Conservation (phyloP, 2,797 vertebrate species). For the Takifugu rubripes region DNA sequence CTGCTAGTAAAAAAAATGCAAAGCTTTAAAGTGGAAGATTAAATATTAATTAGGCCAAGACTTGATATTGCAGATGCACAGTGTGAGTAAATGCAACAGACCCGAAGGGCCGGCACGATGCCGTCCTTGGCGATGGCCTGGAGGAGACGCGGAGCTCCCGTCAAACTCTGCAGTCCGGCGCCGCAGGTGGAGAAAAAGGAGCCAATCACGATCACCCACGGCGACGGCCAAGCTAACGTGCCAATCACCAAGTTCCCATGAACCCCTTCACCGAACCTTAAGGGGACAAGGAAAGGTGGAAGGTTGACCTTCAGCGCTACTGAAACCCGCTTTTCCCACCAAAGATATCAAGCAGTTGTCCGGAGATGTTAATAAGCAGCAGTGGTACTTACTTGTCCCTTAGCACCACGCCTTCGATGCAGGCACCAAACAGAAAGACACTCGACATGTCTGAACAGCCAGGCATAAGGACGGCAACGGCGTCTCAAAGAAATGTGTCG, state of each 20-base stretch:
- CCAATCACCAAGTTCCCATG: slow-evolving; percentile 94
- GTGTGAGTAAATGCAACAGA: slow-evolving; percentile 60
- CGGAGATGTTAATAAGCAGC: background rate
- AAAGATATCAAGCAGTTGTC: background rate
- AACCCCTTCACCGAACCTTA: slow-evolving; percentile 92
- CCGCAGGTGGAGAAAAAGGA: slow-evolving; percentile 97
- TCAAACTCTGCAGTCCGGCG: slow-evolving; percentile 96
- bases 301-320: background rate
- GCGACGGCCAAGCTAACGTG: slow-evolving; percentile 92
- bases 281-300: background rate
- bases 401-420: slow-evolving; percentile 92
- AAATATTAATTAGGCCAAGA: background rate
- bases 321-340: background rate
- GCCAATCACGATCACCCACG: slow-evolving; percentile 95
- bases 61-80: background rate
- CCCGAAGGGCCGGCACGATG: slow-evolving; percentile 92
- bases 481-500: background rate
- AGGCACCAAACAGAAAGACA: slow-evolving; percentile 90
- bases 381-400: slow-evolving; percentile 87
- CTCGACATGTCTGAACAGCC: slow-evolving; percentile 82
- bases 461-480: slow-evolving; percentile 56
- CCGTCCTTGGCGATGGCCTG: slow-evolving; percentile 94
- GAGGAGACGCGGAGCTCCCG: slow-evolving; percentile 91
- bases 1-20: no score
- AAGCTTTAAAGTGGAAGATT: no score